Evolutionary conservation across 2,888 invertebrate species (phyloP), one percentile per base, ranked within the genome.

Genomic region (Hesperia comma): DNA sequence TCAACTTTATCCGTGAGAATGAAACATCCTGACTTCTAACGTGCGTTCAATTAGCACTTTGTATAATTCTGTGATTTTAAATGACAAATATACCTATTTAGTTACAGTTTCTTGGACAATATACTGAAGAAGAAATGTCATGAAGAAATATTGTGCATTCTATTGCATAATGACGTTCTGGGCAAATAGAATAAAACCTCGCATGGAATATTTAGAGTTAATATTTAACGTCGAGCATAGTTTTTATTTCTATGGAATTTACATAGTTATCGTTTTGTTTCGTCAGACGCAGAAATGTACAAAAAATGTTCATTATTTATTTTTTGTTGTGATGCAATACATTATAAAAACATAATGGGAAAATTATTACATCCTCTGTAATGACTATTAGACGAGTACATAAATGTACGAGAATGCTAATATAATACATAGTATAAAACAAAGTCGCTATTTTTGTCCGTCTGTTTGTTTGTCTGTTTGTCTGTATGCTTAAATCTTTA

Each of bases 1-100:
- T 57, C 40, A 26, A 19, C 37, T 32, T 26, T 32, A 40, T 41
- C 57, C 21, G 19, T 10, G 21, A 57, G 17, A 64, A 57, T 64
- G 43, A 51, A n/a, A 37, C 37, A 41, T 26, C 51, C 32, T 21
- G 40, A 26, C 57, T 64, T 64, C 41, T 41, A 15, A 64, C 57
- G 40, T 37, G 21, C 57, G 49, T 51, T 49, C 51, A 21, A 57
- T 41, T 57, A n/a, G 32, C 32, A 51, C 40, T 41, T 41, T 51
- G 57, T 58, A 19, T 51, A 37, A 19, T 57, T 64, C 10, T 58
- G 17, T n/a, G 40, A 41, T 51, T 26, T 49, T 17, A 17, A 51
- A 10, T 51, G 41, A 57, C 40, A 63, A 21, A 51, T 26, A 51
- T 40, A 32, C 57, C 32, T 49, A 64, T 41, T 32, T 21, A 51